Conservation (phyloP, 2,113 vertebrate species). For the Cyprinus carpio region DNA sequence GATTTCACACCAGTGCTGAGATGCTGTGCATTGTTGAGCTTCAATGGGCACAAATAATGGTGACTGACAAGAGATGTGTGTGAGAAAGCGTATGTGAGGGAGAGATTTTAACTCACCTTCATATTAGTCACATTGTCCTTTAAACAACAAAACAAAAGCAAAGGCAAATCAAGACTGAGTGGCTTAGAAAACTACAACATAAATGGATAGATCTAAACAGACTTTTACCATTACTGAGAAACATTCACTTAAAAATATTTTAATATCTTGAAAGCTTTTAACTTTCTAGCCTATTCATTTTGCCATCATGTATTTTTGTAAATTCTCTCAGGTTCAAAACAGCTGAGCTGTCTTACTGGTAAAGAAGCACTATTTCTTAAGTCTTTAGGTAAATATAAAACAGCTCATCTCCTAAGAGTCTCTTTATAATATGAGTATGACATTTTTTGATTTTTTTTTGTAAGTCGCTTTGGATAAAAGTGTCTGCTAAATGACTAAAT, state of each 20-base stretch:
- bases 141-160: slow-evolving; percentile 71
- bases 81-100: background rate
- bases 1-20: slow-evolving; percentile 49
- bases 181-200: slow-evolving; percentile 51
- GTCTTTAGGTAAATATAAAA: background rate
- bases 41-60: slow-evolving; percentile 54
- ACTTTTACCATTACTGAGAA: too few relatives aligned
- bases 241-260: background rate
- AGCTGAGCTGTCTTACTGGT: background rate
- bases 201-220: slow-evolving; percentile 2
- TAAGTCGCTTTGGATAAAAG: too few relatives aligned
- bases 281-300: background rate
- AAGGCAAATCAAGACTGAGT: slow-evolving; percentile 62
- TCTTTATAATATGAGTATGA: too few relatives aligned
- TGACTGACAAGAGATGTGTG: slow-evolving; percentile 51
- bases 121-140: slow-evolving; percentile 73
- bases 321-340: background rate
- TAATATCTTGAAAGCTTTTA: background rate
- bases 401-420: background rate
- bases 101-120: slow-evolving; percentile 71
- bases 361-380: background rate
- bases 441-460: too few relatives aligned
- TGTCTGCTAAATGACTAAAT: too few relatives aligned
- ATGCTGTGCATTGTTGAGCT: slow-evolving; percentile 44
- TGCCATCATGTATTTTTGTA: background rate